Evolutionary conservation across 2,888 invertebrate species (phyloP).

Genomic region (Drosophila tanythrix): DNA sequence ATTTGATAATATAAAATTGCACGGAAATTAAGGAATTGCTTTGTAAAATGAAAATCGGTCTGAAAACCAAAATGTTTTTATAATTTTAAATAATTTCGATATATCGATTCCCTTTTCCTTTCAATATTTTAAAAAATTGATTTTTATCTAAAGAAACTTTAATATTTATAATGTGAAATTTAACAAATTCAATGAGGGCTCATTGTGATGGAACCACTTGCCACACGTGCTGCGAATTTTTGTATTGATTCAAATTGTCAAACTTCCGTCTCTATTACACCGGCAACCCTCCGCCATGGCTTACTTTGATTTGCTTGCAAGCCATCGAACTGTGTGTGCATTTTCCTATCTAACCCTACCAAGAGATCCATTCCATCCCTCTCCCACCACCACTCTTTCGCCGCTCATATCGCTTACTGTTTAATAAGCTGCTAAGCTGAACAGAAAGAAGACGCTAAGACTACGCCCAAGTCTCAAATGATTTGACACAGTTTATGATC

Average conservation of each 20-base stretch:
- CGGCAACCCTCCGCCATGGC: background rate
- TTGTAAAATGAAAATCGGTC: background rate
- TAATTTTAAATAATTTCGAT: background rate
- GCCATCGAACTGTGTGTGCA: constrained; percentile 41
- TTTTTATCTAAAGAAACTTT: background rate
- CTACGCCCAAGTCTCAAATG: constrained; percentile 30
- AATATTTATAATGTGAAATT: background rate
- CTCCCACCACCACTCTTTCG: background rate
- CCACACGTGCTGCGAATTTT: background rate
- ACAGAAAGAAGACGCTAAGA: constrained; percentile 17
- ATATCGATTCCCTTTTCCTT: background rate
- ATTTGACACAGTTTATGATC: constrained; percentile 49
- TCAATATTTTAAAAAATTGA: background rate
- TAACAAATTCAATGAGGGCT: background rate
- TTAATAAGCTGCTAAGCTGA: constrained; percentile 60
- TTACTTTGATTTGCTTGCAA: constrained; percentile 38
- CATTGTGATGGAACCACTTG: background rate
- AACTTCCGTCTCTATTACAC: constrained; percentile 1
- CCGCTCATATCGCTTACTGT: constrained; percentile 1
- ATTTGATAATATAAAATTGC: background rate
- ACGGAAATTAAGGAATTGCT: background rate
- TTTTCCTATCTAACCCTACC: constrained; percentile 8
- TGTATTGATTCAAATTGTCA: background rate
- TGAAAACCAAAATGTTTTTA: background rate
- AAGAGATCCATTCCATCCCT: background rate